Conservation (phyloP, 2,797 vertebrate species). For the Rhinophrynus dorsalis region DNA sequence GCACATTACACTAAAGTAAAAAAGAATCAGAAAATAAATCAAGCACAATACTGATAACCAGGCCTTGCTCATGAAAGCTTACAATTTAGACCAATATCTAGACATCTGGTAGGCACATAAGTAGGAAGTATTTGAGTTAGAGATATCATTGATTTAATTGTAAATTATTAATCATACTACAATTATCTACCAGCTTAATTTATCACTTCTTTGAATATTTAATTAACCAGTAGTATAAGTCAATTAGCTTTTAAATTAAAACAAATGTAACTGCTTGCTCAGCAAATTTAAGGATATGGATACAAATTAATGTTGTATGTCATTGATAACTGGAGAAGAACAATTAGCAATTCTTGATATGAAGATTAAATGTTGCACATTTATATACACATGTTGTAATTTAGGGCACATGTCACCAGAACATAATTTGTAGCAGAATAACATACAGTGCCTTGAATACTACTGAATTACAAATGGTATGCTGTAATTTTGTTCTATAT, state of each 20-base stretch:
- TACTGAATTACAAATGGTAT: no score
- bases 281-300: slow-evolving; percentile 66
- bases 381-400: background rate
- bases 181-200: slow-evolving; percentile 79
- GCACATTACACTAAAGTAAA: no score
- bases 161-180: slow-evolving; percentile 75
- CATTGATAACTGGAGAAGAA: background rate
- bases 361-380: background rate
- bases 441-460: no score
- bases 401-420: no score
- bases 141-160: background rate
- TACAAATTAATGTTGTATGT: background rate
- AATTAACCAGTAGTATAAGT: slow-evolving; percentile 79
- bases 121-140: background rate
- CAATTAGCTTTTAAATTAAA: slow-evolving; percentile 79
- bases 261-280: slow-evolving; percentile 76
- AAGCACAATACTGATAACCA: no score
- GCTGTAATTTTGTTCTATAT: no score
- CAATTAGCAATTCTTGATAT: background rate
- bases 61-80: no score
- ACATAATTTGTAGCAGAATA: no score
- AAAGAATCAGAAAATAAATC: no score
- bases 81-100: background rate
- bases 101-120: background rate
- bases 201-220: slow-evolving; percentile 84